phyloP scores from a whole-genome alignment of 2,797 vertebrate genomes.

The Rhadinocentrus ornatus region DNA sequence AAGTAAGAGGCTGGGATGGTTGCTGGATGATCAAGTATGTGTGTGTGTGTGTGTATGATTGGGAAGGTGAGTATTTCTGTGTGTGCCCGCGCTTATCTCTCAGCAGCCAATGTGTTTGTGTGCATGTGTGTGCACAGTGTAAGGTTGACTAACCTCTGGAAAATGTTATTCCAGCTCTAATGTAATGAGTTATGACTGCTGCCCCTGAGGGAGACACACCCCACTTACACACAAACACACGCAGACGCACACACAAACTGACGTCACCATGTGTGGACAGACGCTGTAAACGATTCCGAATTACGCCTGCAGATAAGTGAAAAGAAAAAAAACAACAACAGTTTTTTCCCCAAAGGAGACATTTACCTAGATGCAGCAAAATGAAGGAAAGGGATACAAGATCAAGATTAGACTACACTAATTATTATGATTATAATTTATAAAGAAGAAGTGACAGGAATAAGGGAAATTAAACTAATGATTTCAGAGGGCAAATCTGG shows the following conservation, averaged over 20 bases:
- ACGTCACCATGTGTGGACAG: slow-evolving; percentile 53
- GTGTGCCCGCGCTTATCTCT: background rate
- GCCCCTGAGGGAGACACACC: slow-evolving; percentile 64
- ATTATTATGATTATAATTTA: slow-evolving; percentile 18
- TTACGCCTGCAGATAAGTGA: slow-evolving; percentile 48
- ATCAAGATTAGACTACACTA: slow-evolving; percentile 14
- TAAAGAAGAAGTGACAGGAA: slow-evolving; percentile 27
- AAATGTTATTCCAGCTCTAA: slow-evolving; percentile 66
- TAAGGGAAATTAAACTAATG: slow-evolving; percentile 58
- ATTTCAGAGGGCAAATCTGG: slow-evolving; percentile 39
- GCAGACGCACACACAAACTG: slow-evolving; percentile 28
- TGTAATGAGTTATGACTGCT: slow-evolving; percentile 76
- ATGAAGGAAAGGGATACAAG: slow-evolving; percentile 1
- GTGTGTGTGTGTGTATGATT: background rate
- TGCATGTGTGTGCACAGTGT: slow-evolving; percentile 16
- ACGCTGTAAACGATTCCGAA: slow-evolving; percentile 56
- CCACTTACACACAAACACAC: slow-evolving; percentile 50
- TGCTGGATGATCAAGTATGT: background rate
- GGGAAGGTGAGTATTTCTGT: background rate
- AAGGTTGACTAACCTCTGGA: slow-evolving; percentile 58
- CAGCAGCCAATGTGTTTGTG: background rate
- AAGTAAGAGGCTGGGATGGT: background rate
- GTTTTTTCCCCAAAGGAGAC: slow-evolving; percentile 26
- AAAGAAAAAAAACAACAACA: slow-evolving; percentile 23
- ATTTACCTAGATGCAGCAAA: slow-evolving; percentile 31